These are phyloP conservation scores for Halcyon senegalensis DNA, from an alignment of 2,113 vertebrate species.

Conservation along the genomic window DNA sequence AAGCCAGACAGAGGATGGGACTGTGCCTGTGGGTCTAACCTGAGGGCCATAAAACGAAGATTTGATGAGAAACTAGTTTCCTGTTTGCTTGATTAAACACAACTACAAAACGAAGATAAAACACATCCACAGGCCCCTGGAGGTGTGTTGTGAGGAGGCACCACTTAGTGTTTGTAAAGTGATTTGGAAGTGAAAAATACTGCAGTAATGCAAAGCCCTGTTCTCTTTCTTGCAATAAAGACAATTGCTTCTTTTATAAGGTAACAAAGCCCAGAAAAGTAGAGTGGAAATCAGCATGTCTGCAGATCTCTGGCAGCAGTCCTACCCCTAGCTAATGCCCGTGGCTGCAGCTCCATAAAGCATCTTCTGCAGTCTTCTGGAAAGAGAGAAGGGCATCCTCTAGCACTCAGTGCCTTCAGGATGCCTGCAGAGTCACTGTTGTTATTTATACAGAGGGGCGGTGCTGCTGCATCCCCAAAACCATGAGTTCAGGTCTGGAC, in stretches of 20 bases:
- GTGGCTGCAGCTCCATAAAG: neutral
- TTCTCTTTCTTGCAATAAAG: neutral
- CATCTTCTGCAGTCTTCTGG: neutral
- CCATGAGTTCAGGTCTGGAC: neutral
- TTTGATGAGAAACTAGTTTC: constrained; percentile 10
- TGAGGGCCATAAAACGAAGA: constrained; percentile 1
- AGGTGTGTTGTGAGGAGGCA: neutral
- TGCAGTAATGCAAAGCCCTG: neutral
- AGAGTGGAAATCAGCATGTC: neutral
- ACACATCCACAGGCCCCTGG: neutral
- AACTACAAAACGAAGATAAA: constrained; percentile 4
- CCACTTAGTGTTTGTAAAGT: neutral
- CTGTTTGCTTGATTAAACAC: constrained; percentile 12
- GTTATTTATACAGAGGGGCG: neutral
- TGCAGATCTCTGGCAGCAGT: neutral
- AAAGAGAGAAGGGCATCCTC: neutral
- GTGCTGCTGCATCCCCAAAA: neutral
- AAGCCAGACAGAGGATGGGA: neutral
- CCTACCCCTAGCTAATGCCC: neutral
- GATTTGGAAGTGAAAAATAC: neutral
- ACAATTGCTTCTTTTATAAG: neutral
- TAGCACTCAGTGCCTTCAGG: neutral
- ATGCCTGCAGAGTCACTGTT: neutral
- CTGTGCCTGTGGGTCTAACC: neutral
- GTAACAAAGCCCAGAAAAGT: neutral